Conservation (phyloP, 2,113 vertebrate species). For the Elephas maximus region DNA sequence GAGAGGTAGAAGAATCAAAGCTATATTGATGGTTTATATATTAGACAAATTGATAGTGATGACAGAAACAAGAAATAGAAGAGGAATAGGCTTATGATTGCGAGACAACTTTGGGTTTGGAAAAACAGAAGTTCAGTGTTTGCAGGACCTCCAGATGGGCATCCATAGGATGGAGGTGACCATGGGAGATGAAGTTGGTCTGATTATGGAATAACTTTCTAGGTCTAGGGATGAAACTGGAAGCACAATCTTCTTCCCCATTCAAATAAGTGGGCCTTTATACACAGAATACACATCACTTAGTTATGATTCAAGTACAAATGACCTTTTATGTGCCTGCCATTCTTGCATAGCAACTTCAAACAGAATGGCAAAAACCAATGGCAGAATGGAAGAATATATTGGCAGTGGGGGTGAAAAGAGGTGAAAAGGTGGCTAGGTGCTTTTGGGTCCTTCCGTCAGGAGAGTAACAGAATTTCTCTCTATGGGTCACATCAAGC, state of each 20-base stretch:
- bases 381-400: not conserved
- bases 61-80: not conserved
- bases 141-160: not conserved
- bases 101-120: not conserved
- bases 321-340: not conserved
- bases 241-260: not conserved
- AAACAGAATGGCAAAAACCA: not conserved
- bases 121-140: not conserved
- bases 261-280: not conserved
- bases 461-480: not conserved
- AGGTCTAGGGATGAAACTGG: not conserved
- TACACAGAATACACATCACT: not conserved
- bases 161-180: not conserved
- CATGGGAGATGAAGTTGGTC: not conserved
- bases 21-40: not conserved
- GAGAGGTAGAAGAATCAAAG: not conserved
- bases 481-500: not conserved
- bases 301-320: not conserved
- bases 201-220: not conserved
- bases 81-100: not conserved
- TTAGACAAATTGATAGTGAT: not conserved
- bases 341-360: not conserved
- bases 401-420: not conserved
- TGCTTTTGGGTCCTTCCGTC: not conserved
- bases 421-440: not conserved